A percentile compares a stretch with the other conserved stretches of the same genome.
These are phyloP conservation scores for Dyspetes luteomarginatus DNA, from an alignment of 2,888 invertebrate species.

Conservation along the genomic window DNA sequence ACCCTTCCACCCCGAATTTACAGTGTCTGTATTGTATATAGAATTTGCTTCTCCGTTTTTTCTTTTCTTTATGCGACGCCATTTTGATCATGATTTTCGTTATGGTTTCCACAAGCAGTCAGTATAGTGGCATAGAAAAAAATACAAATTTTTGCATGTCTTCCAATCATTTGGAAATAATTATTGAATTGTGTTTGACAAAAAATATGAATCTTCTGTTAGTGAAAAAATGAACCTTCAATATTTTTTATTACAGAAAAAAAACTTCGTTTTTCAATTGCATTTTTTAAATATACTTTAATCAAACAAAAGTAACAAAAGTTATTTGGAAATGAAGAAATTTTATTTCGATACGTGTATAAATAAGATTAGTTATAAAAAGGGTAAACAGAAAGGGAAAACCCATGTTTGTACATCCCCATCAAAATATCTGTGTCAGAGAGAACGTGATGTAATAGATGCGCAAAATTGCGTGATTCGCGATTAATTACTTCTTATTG, in stretches of 20 bases:
- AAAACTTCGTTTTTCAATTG: too few relatives aligned
- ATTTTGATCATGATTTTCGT: conserved; percentile 40
- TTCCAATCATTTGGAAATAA: neutral
- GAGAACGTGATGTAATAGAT: conserved; percentile 67
- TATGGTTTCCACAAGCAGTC: neutral
- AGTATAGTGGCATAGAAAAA: neutral
- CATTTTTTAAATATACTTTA: too few relatives aligned
- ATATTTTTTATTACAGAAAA: too few relatives aligned
- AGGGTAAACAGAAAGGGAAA: too few relatives aligned
- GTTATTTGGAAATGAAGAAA: neutral
- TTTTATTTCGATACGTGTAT: neutral
- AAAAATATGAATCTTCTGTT: neutral
- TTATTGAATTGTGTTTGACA: neutral
- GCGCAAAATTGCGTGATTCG: conserved; percentile 65
- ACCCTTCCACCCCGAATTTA: conserved; percentile 77
- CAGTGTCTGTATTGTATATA: conserved; percentile 69
- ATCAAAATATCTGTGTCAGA: neutral
- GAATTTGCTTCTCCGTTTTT: neutral
- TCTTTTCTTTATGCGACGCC: conserved; percentile 21
- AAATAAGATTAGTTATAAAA: neutral
- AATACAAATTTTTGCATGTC: neutral
- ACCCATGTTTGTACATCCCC: neutral
- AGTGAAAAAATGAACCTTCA: neutral
- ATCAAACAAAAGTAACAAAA: too few relatives aligned
- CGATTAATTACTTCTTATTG: conserved; percentile 66